Evolutionary conservation across 2,888 invertebrate species (phyloP), one percentile per base, ranked within the genome.

Genomic region (Melikaiella ostensackeni): DNA sequence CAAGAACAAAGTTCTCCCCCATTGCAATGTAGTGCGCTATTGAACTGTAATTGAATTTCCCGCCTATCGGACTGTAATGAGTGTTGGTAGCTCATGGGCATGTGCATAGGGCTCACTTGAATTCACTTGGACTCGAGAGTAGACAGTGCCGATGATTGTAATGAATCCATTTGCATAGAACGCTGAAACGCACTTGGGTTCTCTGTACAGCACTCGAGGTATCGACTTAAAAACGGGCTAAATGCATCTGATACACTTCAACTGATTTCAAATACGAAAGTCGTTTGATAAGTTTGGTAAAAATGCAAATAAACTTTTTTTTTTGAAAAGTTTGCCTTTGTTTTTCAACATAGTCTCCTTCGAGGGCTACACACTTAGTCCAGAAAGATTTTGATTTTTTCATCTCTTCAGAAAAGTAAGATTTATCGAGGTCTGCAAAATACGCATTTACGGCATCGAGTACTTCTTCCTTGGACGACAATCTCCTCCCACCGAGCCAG

Each of bases 31-130:
- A 64, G 64, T 42, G 38, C 64, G 42, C 64, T 64, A 66, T 66
- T 46, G 66, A 66, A 66, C 66, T 46, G 46, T 66, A 66, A 66
- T 66, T 66, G 66, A 66, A 66, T 66, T 66, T 66, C 66, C 66
- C 66, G 66, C 66, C 66, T 66, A 66, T 46, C 66, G 66, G 66
- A 42, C 66, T 66, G 66, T 19, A 66, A 66, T 66, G 66, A 66
- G 42, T 66, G 66, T 46, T 66, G 42, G 42, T 66, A 66, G 46
- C 66, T 6, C 66, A 66, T 66, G 27, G 46, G 16, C 38, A 38
- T 38, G 4, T 30, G 13, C 35, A 11, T 38, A 11, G 42, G 42
- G 42, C 13, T 42, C 13, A 50, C n/a, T 50, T 50, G 1, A n/a
- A 2, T 7, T n/a, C 50, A 50, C 66, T 46, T 27, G 27, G 24